Percentiles rank a stretch among this genome's conserved stretches.
phyloP scores from a whole-genome alignment of 2,113 vertebrate genomes.

The Oryzias javanicus region DNA sequence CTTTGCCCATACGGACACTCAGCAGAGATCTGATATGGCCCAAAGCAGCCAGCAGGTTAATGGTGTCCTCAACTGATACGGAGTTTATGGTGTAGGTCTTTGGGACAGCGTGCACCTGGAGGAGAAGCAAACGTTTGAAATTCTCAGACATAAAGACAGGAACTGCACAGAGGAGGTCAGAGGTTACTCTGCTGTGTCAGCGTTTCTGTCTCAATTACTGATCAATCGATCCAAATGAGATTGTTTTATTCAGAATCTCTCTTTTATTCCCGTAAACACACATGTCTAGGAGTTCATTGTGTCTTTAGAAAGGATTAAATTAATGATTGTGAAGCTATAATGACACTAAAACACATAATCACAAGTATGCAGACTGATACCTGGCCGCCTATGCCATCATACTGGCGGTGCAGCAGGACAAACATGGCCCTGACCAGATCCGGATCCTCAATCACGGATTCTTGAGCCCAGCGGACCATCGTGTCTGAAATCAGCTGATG shows the following conservation, averaged over 20 bases:
- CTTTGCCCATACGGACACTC: slow-evolving; percentile 93
- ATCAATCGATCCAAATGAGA: too few species aligned
- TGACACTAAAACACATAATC: too few species aligned
- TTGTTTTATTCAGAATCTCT: too few species aligned
- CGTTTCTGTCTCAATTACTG: too few species aligned
- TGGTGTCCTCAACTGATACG: slow-evolving; percentile 93
- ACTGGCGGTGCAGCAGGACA: slow-evolving; percentile 90
- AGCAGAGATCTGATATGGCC: slow-evolving; percentile 94
- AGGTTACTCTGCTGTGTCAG: too few species aligned
- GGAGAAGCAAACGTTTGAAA: neutral
- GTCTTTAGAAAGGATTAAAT: too few species aligned
- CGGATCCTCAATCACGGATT: slow-evolving; percentile 92
- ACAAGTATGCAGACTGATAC: slow-evolving; percentile 49
- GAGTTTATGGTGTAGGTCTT: slow-evolving; percentile 96
- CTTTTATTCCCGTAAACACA: too few species aligned
- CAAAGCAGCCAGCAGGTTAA: slow-evolving; percentile 89
- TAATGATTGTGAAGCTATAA: too few species aligned
- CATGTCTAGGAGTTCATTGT: too few species aligned
- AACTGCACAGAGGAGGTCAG: too few species aligned
- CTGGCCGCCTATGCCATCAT: slow-evolving; percentile 91
- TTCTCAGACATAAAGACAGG: too few species aligned
- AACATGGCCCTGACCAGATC: slow-evolving; percentile 97
- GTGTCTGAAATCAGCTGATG: slow-evolving; percentile 95
- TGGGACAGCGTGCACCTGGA: slow-evolving; percentile 86
- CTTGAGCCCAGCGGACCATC: slow-evolving; percentile 97